Base-by-base conservation (phyloP, 2,888 invertebrate genomes). In the Portevinia maculata region DNA sequence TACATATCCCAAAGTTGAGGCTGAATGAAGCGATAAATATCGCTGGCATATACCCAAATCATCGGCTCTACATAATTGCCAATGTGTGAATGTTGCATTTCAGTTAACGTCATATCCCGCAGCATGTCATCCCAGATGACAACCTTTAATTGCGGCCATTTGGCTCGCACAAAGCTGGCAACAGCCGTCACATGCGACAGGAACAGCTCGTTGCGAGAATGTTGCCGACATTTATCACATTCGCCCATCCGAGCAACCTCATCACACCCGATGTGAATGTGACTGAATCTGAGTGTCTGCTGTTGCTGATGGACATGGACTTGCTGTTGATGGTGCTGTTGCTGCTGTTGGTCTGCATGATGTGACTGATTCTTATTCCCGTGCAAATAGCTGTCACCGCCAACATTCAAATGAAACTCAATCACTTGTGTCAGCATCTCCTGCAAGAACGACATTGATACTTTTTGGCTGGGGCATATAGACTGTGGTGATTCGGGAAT, bases 71-170 rank as follows among this genome's bases (percentile, higher is more conserved):
- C 95, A 39, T 94, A 90, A 32, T 91, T 91, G 0, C 94, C 94
- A 13, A 96, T 91, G 44, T 93, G 92, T 28, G 92, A 92, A 79
- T 93, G 93, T 69, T 93, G 91, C 90, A 94, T 91, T 78, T 92
- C 92, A 79, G 92, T 92, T 50, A 93, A 89, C 1, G 93, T 91
- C 85, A 94, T 91, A 85, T 93, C 93, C 0, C 95, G 90, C 67
- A 96, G 89, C 95, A 96, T 96, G 88, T 96, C 96, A 87, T 96
- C 96, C 96, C 96, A 96, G 86, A 96, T 94, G 71, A 96, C 93
- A 0, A 94, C 91, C 13, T 92, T 92, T 17, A 94, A 88, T 15
- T 91, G 90, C 0, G 93, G 92, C 90, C 94, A 93, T 55, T 92
- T 92, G 8, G 91, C 90, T 48, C 92, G 92, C 11, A 95, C 92